Evolutionary conservation across 2,888 invertebrate genomes (phyloP), one percentile per base, ranked within the genome.

Genomic region (Heteromyza rotundicornis): DNA sequence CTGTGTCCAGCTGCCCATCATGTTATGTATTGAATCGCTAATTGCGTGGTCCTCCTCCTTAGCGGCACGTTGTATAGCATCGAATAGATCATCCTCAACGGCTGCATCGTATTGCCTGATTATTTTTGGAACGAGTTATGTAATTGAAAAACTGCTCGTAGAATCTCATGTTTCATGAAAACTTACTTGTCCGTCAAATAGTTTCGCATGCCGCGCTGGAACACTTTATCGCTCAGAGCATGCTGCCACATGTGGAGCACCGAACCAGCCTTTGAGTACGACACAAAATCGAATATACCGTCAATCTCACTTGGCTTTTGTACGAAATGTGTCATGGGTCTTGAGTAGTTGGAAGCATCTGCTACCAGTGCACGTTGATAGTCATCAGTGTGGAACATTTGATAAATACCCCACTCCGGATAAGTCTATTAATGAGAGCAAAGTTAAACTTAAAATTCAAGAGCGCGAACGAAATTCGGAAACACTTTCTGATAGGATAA

Each of bases 251-350:
- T 81, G 61, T 71, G 64, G n/a, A 81, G 47, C 2, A 81, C 78
- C 0, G 92, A 90, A 8, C 94, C 92, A 14, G 95, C 92, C 88
- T 96, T 96, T 36, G 89, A 89, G 77, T 96, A 96, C 0, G 95
- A 93, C 68, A 96, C 94, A 53, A 89, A 86, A 75, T 94, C 93
- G 70, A 94, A 94, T 12, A 92, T 91, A 67, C 90, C 89, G 55
- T 88, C 88, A 56, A 95, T 94, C 80, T 95, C 93, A 61, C 89
- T 89, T 0, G 95, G 95, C 74, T 92, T 89, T 24, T 90, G 88
- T 1, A 96, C 94, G 74, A 90, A 88, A 12, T 92, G 88, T 0
- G 90, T 92, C 75, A 95, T 90, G 59, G 92, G 92, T 75, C 94
- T 92, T 0, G 92, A 91, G 0, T 89, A 87, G 47, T 89, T 87